phyloP scores from a whole-genome alignment of 2,797 vertebrate genomes.

The Pseudomugil tenellus region DNA sequence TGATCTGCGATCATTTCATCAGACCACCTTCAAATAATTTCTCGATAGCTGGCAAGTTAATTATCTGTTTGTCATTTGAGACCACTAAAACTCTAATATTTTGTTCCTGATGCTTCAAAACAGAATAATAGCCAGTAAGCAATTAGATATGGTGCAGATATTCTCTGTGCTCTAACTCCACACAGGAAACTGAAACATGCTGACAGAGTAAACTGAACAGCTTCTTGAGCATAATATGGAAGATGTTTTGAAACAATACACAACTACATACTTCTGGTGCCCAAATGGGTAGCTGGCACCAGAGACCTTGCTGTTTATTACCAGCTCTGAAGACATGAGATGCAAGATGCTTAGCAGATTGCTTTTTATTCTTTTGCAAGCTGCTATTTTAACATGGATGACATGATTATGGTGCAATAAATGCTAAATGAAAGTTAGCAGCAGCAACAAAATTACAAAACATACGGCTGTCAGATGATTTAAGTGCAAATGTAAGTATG shows the following conservation, averaged over 20 bases:
- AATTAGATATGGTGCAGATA: not conserved
- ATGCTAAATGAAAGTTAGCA: not conserved
- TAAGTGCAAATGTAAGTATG: not conserved
- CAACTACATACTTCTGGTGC: not conserved
- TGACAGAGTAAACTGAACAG: constrained; percentile 10
- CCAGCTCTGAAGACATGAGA: not conserved
- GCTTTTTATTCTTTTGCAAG: not conserved
- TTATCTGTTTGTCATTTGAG: constrained; percentile 35
- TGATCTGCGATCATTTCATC: constrained; percentile 2
- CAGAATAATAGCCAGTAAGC: not conserved
- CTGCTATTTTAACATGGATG: not conserved
- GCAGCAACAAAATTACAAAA: not conserved
- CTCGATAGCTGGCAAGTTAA: constrained; percentile 16
- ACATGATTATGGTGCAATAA: not conserved
- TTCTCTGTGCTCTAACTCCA: constrained; percentile 6
- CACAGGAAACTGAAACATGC: constrained; percentile 40
- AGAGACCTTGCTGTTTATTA: not conserved
- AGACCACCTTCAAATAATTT: not conserved
- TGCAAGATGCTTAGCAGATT: not conserved
- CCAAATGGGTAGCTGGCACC: not conserved
- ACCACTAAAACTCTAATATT: constrained; percentile 34
- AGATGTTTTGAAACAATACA: constrained; percentile 12
- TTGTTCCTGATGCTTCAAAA: not conserved
- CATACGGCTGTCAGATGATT: not conserved
- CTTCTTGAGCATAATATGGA: not conserved